A percentile compares a stretch with the other conserved stretches of the same genome.
These are phyloP conservation scores for Copidosoma floridanum DNA, from an alignment of 1,140 invertebrate species.

Conservation along the genomic window DNA sequence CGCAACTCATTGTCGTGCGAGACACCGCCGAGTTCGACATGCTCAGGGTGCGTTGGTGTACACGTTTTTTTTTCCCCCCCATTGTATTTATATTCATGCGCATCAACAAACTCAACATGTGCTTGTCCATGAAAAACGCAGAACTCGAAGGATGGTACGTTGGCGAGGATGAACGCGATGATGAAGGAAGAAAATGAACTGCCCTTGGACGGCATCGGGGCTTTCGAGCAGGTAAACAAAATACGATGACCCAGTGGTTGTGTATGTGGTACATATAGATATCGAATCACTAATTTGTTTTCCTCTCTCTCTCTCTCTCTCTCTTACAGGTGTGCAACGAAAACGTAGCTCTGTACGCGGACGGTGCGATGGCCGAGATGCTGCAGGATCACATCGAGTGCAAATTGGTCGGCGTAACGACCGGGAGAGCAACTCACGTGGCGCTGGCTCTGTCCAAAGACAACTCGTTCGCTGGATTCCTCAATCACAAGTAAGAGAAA, in stretches of 20 bases:
- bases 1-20: conserved; percentile 26
- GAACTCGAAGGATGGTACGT: conserved; percentile 3
- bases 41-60: conserved; percentile 26
- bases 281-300: no score
- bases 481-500: conserved; percentile 14
- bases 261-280: no score
- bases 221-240: conserved; percentile 6
- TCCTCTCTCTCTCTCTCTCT: no score
- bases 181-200: conserved; percentile 13
- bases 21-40: conserved; percentile 29
- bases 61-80: not conserved
- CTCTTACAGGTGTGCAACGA: conserved; percentile 4
- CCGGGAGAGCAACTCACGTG: conserved; percentile 2
- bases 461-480: conserved; percentile 5
- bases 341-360: conserved; percentile 14
- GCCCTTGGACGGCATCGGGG: not conserved
- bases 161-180: conserved; percentile 8
- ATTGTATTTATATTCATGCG: not conserved
- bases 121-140: not conserved
- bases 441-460: conserved; percentile 7
- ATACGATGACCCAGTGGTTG: no score
- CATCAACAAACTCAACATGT: not conserved
- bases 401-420: not conserved
- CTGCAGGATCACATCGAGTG: not conserved
- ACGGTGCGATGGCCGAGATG: not conserved